These are phyloP conservation scores for Campylomormyrus numenius DNA, from an alignment of 2,113 vertebrate genomes.

Conservation along the genomic window DNA sequence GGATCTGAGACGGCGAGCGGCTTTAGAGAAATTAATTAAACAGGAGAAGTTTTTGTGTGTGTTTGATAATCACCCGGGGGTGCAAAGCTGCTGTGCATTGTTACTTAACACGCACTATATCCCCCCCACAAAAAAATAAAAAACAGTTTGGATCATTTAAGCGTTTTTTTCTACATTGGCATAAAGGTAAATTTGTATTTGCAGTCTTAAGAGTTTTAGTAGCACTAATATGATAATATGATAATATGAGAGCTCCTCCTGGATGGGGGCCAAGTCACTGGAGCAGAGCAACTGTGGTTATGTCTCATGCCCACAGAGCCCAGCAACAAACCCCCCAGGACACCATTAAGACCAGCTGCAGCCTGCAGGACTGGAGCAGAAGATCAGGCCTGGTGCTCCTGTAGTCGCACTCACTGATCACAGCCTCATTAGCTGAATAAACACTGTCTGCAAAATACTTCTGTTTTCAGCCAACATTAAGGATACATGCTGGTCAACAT, in stretches of 20 bases:
- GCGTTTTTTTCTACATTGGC: neutral
- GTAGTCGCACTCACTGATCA: neutral
- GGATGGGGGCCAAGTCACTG: neutral
- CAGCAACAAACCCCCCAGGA: neutral
- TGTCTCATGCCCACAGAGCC: neutral
- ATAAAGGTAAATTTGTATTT: slow-evolving; percentile 7
- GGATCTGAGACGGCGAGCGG: neutral
- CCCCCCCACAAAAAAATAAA: neutral
- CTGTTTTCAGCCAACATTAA: neutral
- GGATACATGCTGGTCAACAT: neutral
- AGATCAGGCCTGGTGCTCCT: neutral
- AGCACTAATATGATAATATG: neutral
- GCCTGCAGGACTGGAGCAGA: neutral
- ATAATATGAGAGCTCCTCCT: neutral
- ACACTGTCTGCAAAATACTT: neutral
- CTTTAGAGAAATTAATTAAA: slow-evolving; percentile 7
- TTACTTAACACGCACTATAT: neutral
- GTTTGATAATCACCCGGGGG: neutral
- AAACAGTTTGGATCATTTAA: neutral
- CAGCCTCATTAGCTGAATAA: neutral
- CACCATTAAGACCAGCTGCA: neutral
- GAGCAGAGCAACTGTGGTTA: neutral
- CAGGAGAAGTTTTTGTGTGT: slow-evolving; percentile 5
- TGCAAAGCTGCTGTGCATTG: neutral
- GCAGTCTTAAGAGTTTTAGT: slow-evolving; percentile 7